Percentiles rank a stretch among this genome's conserved stretches.
phyloP scores from a whole-genome alignment of 2,113 vertebrate genomes.

The Vulpes lagopus region DNA sequence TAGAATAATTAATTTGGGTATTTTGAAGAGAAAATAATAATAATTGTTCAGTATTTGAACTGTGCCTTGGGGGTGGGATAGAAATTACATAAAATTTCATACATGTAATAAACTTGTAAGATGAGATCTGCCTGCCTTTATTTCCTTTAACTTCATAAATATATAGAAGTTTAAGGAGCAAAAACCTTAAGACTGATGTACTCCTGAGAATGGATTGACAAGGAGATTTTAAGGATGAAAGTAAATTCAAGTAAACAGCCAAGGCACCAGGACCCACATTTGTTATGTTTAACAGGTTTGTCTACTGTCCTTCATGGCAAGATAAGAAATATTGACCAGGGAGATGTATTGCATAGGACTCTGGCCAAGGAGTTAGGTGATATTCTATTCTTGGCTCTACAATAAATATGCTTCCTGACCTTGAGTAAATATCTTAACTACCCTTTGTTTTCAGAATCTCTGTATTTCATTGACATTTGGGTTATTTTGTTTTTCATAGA shows the following conservation, averaged over 20 bases:
- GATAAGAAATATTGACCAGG: constrained; percentile 45
- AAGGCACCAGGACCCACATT: not conserved
- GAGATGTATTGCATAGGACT: not conserved
- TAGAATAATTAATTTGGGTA: not conserved
- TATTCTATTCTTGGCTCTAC: not conserved
- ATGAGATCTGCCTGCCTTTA: not conserved
- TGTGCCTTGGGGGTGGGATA: not conserved
- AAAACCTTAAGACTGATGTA: not conserved
- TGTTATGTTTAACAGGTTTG: constrained; percentile 33
- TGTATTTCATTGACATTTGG: not conserved
- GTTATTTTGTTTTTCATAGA: not conserved
- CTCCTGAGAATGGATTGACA: not conserved
- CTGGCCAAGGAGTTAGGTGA: not conserved
- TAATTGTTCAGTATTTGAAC: not conserved
- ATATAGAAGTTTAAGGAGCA: not conserved
- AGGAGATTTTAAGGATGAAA: constrained; percentile 28
- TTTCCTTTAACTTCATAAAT: not conserved
- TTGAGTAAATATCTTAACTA: not conserved
- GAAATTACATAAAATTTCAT: constrained; percentile 3
- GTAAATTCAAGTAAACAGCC: constrained; percentile 27
- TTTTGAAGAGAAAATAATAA: not conserved
- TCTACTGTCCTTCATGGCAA: not conserved
- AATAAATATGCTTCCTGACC: constrained; percentile 30
- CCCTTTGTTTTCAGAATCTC: constrained; percentile 38
- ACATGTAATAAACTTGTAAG: not conserved